Percentiles rank a stretch among this genome's conserved stretches.
Evolutionary conservation across 2,113 vertebrate species (phyloP).

Genomic region (Theristicus caerulescens): DNA sequence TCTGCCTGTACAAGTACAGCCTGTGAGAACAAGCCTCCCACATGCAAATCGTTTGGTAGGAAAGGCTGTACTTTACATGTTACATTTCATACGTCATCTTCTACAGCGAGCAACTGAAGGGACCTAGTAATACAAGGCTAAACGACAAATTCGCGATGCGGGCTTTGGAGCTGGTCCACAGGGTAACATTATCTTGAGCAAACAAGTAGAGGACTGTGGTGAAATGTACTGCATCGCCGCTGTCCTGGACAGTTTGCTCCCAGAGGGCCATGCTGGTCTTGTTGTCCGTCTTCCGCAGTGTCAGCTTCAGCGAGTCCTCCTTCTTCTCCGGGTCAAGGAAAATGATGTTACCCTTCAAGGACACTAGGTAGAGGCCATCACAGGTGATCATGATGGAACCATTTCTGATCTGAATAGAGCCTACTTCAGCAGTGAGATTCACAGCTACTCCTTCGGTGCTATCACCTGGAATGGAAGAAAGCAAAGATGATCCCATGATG

Average conservation of each 20-base stretch:
- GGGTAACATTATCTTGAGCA: not conserved
- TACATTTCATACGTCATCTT: not conserved
- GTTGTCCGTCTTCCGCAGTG: not conserved
- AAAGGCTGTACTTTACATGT: not conserved
- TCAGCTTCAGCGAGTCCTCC: not conserved
- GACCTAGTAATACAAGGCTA: not conserved
- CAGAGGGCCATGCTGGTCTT: rapidly evolving
- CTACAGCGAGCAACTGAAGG: not conserved
- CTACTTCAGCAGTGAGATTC: not conserved
- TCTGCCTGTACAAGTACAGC: not conserved
- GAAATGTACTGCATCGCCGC: rapidly evolving
- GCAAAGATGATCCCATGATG: not conserved
- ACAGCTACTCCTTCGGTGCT: not conserved
- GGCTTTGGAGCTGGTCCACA: not conserved
- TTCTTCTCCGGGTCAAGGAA: not conserved
- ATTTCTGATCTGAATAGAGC: conserved; percentile 15
- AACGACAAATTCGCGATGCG: rapidly evolving
- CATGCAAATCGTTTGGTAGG: not conserved
- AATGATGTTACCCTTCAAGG: not conserved
- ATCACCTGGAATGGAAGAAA: not conserved
- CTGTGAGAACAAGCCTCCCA: not conserved
- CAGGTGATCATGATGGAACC: conserved; percentile 12
- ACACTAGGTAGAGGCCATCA: conserved; percentile 51
- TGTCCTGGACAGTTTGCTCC: not conserved
- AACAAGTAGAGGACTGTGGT: conserved; percentile 1